Evolutionary conservation across 2,797 vertebrate genomes (phyloP), one percentile per base, ranked within the genome.

Genomic region (Hoplostethus mediterraneus): DNA sequence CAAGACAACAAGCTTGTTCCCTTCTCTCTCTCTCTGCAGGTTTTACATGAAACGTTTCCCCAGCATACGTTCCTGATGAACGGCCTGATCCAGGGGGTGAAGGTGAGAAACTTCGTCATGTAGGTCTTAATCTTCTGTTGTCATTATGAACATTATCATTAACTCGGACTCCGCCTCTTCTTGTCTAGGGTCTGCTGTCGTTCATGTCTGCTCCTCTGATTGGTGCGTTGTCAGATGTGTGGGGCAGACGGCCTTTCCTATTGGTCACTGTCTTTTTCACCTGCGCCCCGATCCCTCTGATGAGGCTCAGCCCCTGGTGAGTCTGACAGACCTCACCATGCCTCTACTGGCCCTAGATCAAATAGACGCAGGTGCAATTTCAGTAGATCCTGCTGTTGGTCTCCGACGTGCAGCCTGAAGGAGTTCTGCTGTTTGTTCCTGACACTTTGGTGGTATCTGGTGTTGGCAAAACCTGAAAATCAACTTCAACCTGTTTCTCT

Each of bases 161-260:
- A 33, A 33, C 33, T 13, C 12, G 67, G 57, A 52, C 49, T 49
- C 31, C 3, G 2, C 38, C 36, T 73, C 51, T 40, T 48, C 38
- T 12, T 63, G 2, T 82, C 11, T 62, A 96, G 96, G 96, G 96
- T 54, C 83, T 97, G 82, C 90, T 97, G 84, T 97, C 96, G 0
- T 97, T 97, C 90, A 94, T 97, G 92, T 97, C 96, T 33, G 96
- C 96, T 82, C 96, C 96, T 0, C 92, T 97, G 86, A 97, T 97
- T 79, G 96, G 96, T 71, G 96, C 96, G 0, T 81, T 97, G 83
- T 97, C 96, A 6, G 96, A 97, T 47, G 96, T 97, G 58, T 97
- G 96, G 96, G 96, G 96, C 70, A 92, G 96, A 65, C 95, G 97
- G 72, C 95, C 96, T 61, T 97, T 97, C 91, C 93, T 97, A 54